A percentile compares a stretch with the other conserved stretches of the same genome.
phyloP scores from a whole-genome alignment of 1,140 invertebrate species.

The Papilio polytes region DNA sequence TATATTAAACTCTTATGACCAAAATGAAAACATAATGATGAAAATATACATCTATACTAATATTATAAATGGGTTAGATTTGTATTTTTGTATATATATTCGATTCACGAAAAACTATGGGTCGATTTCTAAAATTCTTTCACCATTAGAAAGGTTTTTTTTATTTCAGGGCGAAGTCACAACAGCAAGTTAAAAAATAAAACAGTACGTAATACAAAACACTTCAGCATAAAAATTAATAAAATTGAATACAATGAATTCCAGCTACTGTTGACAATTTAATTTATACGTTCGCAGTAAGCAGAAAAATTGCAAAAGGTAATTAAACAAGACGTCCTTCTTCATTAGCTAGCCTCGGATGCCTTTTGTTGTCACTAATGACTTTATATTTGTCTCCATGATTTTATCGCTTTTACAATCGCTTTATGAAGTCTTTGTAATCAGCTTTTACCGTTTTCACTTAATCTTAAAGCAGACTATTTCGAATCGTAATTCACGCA shows the following conservation, averaged over 20 bases:
- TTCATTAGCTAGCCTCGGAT: constrained; percentile 69
- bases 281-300: constrained; percentile 73
- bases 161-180: no score
- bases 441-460: constrained; percentile 22
- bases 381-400: constrained; percentile 67
- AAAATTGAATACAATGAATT: neutral
- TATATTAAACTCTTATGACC: no score
- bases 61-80: no score
- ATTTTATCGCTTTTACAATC: constrained; percentile 40
- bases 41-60: no score
- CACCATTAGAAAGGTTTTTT: no score
- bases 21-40: no score
- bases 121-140: no score
- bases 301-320: constrained; percentile 78
- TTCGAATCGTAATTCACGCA: neutral
- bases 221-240: neutral
- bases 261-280: constrained; percentile 67
- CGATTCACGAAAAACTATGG: no score
- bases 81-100: no score
- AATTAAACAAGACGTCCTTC: constrained; percentile 79
- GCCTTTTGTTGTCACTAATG: constrained; percentile 68
- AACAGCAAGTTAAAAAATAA: no score
- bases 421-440: constrained; percentile 40
- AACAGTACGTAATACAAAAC: neutral
- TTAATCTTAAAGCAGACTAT: neutral